phyloP scores from a whole-genome alignment of 2,113 vertebrate genomes.

The Megalops atlanticus region DNA sequence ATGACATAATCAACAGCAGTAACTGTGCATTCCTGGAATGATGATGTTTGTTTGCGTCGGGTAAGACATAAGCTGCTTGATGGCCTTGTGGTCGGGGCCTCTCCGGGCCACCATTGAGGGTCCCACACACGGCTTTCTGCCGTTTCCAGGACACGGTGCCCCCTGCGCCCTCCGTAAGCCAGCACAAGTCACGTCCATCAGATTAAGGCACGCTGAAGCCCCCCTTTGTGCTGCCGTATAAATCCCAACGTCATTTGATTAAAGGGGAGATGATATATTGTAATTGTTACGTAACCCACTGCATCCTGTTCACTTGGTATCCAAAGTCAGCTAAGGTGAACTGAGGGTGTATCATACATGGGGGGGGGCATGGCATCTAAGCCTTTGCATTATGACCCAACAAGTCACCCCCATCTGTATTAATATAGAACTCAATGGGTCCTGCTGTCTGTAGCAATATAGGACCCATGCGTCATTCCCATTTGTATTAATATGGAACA shows the following conservation, averaged over 20 bases:
- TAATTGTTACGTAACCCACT: not conserved
- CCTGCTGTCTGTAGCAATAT: too few species aligned
- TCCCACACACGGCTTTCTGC: conserved; percentile 18
- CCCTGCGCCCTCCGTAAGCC: not conserved
- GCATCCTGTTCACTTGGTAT: conserved; percentile 4
- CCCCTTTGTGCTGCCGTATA: not conserved
- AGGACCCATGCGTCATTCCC: too few species aligned
- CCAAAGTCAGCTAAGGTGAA: too few species aligned
- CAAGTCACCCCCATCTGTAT: too few species aligned
- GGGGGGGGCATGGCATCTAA: not conserved
- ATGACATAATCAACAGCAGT: conserved; percentile 16
- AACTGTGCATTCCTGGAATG: conserved; percentile 20
- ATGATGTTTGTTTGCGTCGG: conserved; percentile 7
- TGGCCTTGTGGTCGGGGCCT: not conserved
- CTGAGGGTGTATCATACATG: too few species aligned
- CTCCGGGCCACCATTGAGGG: not conserved
- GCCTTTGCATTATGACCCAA: too few species aligned
- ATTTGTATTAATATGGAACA: too few species aligned
- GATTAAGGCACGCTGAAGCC: not conserved
- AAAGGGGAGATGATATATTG: not conserved
- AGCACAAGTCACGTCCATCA: not conserved
- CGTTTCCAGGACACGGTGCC: not conserved
- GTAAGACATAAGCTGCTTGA: conserved; percentile 5
- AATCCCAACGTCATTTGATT: not conserved
- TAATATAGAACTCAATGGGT: too few species aligned